These are phyloP conservation scores for Agrochola macilenta DNA, from an alignment of 2,888 invertebrate species.

Conservation along the genomic window DNA sequence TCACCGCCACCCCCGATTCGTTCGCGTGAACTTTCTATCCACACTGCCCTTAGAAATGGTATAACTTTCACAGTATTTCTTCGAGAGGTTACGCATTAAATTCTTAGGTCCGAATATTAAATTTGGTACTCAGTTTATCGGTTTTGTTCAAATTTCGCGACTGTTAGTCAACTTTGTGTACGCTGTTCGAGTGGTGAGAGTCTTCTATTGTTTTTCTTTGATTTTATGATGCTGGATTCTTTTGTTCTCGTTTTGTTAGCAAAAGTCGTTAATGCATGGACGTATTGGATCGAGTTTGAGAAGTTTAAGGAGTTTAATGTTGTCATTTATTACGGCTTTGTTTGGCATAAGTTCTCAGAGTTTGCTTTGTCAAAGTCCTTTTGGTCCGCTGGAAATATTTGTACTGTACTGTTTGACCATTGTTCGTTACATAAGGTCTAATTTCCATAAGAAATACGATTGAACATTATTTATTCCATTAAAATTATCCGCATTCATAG, in stretches of 20 bases:
- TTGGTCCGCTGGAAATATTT: conserved; percentile 27
- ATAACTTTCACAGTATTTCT: conserved; percentile 66
- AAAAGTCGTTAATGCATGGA: conserved; percentile 52
- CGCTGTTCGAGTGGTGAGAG: conserved; percentile 39
- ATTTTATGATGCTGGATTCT: conserved; percentile 38
- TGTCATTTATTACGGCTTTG: conserved; percentile 52
- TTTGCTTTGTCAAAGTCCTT: conserved; percentile 17
- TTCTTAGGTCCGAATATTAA: conserved; percentile 63
- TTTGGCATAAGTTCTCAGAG: conserved; percentile 30
- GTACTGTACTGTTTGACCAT: conserved; percentile 19
- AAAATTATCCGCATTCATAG: not conserved
- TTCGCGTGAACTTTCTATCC: conserved; percentile 52
- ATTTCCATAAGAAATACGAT: not conserved
- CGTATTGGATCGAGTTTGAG: conserved; percentile 42
- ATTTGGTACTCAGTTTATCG: conserved; percentile 64
- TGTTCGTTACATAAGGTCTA: not conserved
- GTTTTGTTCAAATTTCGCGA: conserved; percentile 61
- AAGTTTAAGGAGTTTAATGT: conserved; percentile 46
- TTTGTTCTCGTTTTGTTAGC: conserved; percentile 34
- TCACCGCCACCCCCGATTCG: conserved; percentile 41
- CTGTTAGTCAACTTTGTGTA: conserved; percentile 55
- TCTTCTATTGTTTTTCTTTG: conserved; percentile 54
- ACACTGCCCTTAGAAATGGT: conserved; percentile 44
- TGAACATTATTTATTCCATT: not conserved
- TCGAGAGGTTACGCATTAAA: conserved; percentile 58